phyloP scores from a whole-genome alignment of 2,888 invertebrate genomes.

The Dusona sp. region DNA sequence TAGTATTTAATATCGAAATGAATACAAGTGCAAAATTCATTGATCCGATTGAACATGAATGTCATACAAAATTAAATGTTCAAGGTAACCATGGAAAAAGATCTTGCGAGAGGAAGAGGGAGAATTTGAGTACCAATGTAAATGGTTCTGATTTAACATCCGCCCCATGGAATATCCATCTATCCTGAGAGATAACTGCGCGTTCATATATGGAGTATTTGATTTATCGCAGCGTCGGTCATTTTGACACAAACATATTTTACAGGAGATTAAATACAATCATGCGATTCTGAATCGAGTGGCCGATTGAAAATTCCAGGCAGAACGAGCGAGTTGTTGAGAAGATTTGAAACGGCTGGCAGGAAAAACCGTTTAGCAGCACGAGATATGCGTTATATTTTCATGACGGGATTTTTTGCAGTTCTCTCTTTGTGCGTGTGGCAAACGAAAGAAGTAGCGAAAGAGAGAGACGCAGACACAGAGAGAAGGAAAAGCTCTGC shows the following conservation, averaged over 20 bases:
- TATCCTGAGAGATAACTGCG: conserved; percentile 8
- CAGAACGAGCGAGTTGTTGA: conserved; percentile 21
- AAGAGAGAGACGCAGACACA: conserved; percentile 6
- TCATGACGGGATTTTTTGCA: conserved; percentile 29
- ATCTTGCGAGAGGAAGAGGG: neutral
- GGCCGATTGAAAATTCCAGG: conserved; percentile 17
- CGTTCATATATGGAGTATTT: conserved; percentile 31
- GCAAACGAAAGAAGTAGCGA: neutral
- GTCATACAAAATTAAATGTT: neutral
- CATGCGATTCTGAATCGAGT: conserved; percentile 9
- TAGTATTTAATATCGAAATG: neutral
- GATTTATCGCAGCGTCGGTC: conserved; percentile 34
- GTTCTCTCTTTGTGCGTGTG: conserved; percentile 24
- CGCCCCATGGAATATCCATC: conserved; percentile 32
- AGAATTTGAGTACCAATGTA: conserved; percentile 17
- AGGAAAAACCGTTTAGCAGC: conserved; percentile 41
- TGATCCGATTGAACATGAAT: neutral
- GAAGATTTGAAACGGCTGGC: conserved; percentile 4
- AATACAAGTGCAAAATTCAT: conserved; percentile 8
- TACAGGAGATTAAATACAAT: conserved; percentile 27
- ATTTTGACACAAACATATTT: conserved; percentile 12
- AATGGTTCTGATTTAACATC: conserved; percentile 17
- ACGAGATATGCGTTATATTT: conserved; percentile 12
- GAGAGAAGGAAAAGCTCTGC: conserved; percentile 1
- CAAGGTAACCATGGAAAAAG: neutral